Evolutionary conservation across 2,888 invertebrate species (phyloP), one percentile per base, ranked within the genome.

Genomic region (Stenchaetothrips biformis): DNA sequence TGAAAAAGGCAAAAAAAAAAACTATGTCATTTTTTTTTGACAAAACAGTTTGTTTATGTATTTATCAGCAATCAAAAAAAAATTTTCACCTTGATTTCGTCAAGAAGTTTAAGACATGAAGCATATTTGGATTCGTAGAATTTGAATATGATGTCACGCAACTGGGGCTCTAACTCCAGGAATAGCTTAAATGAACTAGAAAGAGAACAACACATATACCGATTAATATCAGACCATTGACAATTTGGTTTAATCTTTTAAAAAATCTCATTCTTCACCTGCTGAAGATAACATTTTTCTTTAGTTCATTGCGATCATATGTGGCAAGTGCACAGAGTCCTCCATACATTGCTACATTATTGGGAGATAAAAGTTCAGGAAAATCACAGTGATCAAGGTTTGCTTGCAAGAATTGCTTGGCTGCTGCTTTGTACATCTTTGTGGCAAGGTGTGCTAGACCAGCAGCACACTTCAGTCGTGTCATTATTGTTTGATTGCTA

Each of bases 71-170:
- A 74, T 67, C 37, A 37, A 37, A 37, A 37, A 37, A n/a, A n/a
- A n/a, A n/a, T n/a, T n/a, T 25, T 37, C 67, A 89, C 90, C 87
- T 89, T 95, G 85, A 98, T 95, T 87, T 98, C 97, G 86, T 97
- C 96, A 83, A 99, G 88, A 84, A 97, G 88, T 87, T 94, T 96
- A 85, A 99, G 90, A 88, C 98, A 99, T 53, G 94, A 94, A 80
- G 96, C 98, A 89, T 99, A 99, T 87, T 97, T 98, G 53, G 98
- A 98, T 88, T 98, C 97, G 87, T 98, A 97, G 89, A 99, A 99
- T 89, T 97, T 97, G 88, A 97, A 95, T 85, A 99, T 95, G 84
- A 99, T 97, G 88, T 99, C 99, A 84, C 99, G 91, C 84, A 99
- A 89, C 86, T 97, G 97, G 79, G 99, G 99, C 87, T 99, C 99